phyloP scores from a whole-genome alignment of 2,888 invertebrate genomes.

The Oasisia sp. region DNA sequence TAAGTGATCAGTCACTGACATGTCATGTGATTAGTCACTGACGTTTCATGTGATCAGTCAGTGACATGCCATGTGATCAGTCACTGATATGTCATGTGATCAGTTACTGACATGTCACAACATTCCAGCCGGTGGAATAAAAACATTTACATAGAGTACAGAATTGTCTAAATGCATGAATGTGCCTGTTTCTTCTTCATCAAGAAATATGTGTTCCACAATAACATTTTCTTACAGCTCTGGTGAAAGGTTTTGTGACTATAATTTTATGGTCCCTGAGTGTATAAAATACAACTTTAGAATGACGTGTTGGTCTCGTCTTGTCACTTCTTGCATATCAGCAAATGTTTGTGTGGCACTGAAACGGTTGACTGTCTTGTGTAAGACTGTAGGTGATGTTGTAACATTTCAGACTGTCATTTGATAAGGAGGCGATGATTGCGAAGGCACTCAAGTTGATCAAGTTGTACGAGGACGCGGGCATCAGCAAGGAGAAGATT shows the following conservation, averaged over 20 bases:
- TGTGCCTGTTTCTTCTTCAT: not conserved
- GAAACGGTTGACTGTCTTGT: not conserved
- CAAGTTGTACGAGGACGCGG: constrained; percentile 86
- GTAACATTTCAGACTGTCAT: constrained; percentile 79
- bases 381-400: not conserved
- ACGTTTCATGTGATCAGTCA: too few relatives aligned
- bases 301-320: not conserved
- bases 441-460: constrained; percentile 90
- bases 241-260: too few relatives aligned
- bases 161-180: too few relatives aligned
- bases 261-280: too few relatives aligned
- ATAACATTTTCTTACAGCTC: constrained; percentile 20
- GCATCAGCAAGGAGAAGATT: constrained; percentile 89
- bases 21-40: too few relatives aligned
- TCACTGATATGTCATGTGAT: too few relatives aligned
- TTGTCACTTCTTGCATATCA: not conserved
- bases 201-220: not conserved
- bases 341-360: too few relatives aligned
- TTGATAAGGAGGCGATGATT: constrained; percentile 91
- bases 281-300: too few relatives aligned
- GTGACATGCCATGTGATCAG: too few relatives aligned
- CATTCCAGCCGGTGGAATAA: not conserved
- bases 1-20: too few relatives aligned
- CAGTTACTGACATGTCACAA: too few relatives aligned
- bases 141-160: not conserved